Percentiles rank a stretch among this genome's conserved stretches.
phyloP scores from a whole-genome alignment of 2,888 invertebrate genomes.

The Unio delphinus region DNA sequence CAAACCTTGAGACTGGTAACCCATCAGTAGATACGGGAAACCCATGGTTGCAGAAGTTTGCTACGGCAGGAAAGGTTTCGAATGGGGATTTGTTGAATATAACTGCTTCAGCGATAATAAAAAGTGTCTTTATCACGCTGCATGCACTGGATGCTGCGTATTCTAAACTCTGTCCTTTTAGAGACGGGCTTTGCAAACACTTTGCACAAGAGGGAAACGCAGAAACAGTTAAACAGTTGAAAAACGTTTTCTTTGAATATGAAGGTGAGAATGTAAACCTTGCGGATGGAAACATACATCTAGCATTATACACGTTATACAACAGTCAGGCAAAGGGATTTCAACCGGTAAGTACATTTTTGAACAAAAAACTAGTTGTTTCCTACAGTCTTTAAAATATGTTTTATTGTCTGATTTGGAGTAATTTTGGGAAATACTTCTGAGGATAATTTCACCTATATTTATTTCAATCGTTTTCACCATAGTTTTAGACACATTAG shows the following conservation, averaged over 20 bases:
- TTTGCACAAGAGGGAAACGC: constrained; percentile 26
- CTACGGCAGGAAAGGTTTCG: constrained; percentile 2
- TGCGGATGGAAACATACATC: not conserved
- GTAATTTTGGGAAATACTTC: no score
- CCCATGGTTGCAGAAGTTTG: constrained; percentile 25
- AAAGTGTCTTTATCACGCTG: constrained; percentile 44
- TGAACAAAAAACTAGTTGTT: no score
- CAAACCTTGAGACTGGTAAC: not conserved
- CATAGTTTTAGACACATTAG: no score
- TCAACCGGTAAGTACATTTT: constrained; percentile 27
- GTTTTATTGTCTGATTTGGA: no score
- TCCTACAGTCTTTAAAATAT: no score
- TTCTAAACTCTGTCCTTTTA: constrained; percentile 28
- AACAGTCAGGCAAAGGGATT: constrained; percentile 27
- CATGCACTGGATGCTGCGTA: constrained; percentile 41
- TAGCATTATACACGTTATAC: constrained; percentile 25
- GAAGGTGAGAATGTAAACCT: constrained; percentile 20
- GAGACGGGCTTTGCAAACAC: constrained; percentile 34
- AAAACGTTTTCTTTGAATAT: constrained; percentile 27
- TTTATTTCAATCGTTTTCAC: no score
- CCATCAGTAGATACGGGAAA: constrained; percentile 7
- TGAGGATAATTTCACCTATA: no score
- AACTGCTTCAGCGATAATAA: constrained; percentile 44
- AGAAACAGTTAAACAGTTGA: constrained; percentile 17
- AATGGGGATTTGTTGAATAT: constrained; percentile 1